Percentiles rank a stretch among this genome's conserved stretches.
Conservation (phyloP, 2,113 vertebrate species). For the Podarcis muralis region DNA sequence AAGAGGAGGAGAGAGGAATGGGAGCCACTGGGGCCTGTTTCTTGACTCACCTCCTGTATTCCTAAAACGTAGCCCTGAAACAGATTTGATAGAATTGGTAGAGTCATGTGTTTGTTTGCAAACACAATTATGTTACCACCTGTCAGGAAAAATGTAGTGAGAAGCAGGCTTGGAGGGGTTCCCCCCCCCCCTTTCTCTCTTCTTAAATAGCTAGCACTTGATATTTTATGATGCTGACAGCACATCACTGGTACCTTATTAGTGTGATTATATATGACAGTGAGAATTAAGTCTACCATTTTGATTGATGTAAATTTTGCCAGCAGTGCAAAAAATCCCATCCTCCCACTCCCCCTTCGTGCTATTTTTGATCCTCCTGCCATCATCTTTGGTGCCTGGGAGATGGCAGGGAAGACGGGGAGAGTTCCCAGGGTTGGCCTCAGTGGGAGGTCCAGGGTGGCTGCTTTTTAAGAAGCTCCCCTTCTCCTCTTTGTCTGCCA, state of each 20-base stretch:
- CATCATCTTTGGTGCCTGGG: background rate
- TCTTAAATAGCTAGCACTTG: slow-evolving; percentile 2
- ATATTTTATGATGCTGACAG: slow-evolving; percentile 1
- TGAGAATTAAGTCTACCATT: background rate
- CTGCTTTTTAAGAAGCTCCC: background rate
- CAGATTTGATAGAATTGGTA: background rate
- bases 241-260: background rate
- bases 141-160: background rate
- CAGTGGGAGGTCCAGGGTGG: no score
- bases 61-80: background rate
- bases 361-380: background rate
- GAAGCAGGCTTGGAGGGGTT: slow-evolving; percentile 23
- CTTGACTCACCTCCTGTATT: background rate
- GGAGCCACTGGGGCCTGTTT: background rate
- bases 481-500: background rate
- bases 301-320: slow-evolving; percentile 15
- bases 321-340: slow-evolving; percentile 7
- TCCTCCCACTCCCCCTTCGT: background rate
- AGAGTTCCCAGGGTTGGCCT: background rate
- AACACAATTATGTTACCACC: slow-evolving; percentile 21
- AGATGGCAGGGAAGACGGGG: background rate
- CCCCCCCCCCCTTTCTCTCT: no score
- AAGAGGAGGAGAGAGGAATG: background rate
- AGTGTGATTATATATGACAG: background rate
- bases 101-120: slow-evolving; percentile 23